These are phyloP conservation scores for Sebastes minor DNA, from an alignment of 2,797 vertebrate species.

Conservation along the genomic window DNA sequence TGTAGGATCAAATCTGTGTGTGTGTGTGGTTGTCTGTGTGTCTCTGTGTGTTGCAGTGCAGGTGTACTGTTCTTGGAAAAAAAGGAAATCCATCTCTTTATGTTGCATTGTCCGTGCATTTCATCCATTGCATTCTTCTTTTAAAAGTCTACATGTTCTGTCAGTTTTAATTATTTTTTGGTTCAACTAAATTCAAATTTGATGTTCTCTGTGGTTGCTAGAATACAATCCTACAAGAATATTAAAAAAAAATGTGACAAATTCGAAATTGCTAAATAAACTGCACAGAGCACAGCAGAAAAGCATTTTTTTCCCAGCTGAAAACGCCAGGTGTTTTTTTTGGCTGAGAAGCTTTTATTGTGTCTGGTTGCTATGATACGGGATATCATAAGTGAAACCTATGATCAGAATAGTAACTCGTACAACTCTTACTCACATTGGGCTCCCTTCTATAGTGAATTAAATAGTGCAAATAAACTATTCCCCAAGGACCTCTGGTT, in stretches of 20 bases:
- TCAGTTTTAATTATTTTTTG: neutral
- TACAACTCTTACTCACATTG: no score
- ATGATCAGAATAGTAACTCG: no score
- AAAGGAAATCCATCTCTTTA: neutral
- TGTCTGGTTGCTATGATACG: neutral
- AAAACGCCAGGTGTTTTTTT: neutral
- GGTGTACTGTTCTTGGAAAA: conserved; percentile 24
- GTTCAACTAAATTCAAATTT: neutral
- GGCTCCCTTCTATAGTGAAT: no score
- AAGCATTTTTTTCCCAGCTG: neutral
- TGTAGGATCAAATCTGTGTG: conserved; percentile 38
- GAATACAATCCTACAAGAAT: neutral
- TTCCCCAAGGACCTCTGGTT: no score
- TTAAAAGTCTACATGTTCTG: neutral
- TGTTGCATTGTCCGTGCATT: neutral
- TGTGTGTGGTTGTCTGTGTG: neutral
- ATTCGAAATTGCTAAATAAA: neutral
- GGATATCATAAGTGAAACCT: no score
- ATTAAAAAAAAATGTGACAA: neutral
- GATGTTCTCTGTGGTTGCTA: neutral
- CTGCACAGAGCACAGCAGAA: neutral
- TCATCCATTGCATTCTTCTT: no score
- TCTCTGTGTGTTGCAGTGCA: conserved; percentile 10
- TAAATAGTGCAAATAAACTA: no score
- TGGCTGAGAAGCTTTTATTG: neutral